Percentiles rank a stretch among this genome's conserved stretches.
phyloP scores from a whole-genome alignment of 1,140 invertebrate genomes.

The Trichonephila clavata region DNA sequence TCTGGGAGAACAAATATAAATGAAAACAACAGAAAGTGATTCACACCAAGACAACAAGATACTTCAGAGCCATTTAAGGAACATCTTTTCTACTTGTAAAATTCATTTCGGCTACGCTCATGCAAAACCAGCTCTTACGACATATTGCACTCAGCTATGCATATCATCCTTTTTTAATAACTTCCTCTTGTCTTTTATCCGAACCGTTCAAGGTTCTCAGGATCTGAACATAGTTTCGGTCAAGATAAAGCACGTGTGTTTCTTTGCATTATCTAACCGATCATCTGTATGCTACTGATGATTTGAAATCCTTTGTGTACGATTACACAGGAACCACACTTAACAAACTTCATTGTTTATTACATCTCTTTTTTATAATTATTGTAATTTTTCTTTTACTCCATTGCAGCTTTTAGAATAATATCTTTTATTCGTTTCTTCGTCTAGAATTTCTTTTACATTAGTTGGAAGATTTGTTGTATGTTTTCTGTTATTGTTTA shows the following conservation, averaged over 20 bases:
- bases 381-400: background rate
- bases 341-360: slow-evolving; percentile 11
- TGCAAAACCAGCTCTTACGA: slow-evolving; percentile 39
- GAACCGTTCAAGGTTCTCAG: background rate
- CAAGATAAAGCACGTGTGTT: slow-evolving; percentile 12
- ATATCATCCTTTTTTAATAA: slow-evolving; percentile 70
- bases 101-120: background rate
- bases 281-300: slow-evolving; percentile 40
- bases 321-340: background rate
- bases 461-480: no score
- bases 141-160: slow-evolving; percentile 21
- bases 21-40: background rate
- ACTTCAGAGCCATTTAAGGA: background rate
- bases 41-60: background rate
- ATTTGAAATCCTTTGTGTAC: background rate
- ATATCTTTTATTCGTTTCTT: background rate
- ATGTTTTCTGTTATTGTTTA: no score
- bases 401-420: background rate
- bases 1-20: background rate
- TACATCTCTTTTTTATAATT: background rate
- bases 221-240: slow-evolving; percentile 4
- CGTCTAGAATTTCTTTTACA: no score
- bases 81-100: background rate
- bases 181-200: slow-evolving; percentile 46
- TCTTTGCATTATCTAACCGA: background rate